phyloP scores from a whole-genome alignment of 2,113 vertebrate genomes.

The Collichthys lucidus region DNA sequence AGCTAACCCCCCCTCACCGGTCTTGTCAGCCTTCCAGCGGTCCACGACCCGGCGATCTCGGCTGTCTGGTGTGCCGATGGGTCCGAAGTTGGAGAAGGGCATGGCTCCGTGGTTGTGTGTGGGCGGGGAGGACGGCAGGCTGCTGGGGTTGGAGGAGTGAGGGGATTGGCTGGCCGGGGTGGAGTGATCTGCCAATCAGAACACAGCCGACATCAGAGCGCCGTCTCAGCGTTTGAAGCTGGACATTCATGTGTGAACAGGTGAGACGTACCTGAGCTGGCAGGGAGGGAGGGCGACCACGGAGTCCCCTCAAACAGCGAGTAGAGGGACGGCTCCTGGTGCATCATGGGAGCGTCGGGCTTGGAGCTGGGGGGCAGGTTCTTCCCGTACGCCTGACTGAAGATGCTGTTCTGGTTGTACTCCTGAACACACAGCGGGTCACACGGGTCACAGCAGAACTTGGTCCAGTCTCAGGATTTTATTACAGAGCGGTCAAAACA shows the following conservation, averaged over 20 bases:
- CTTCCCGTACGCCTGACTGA: slow-evolving; percentile 96
- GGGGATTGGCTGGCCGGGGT: slow-evolving; percentile 99
- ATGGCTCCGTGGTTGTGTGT: slow-evolving; percentile 94
- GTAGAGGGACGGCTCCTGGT: slow-evolving; percentile 96
- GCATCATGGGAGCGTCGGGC: slow-evolving; percentile 86
- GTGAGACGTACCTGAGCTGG: slow-evolving; percentile 91
- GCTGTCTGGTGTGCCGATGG: slow-evolving; percentile 96
- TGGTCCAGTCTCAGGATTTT: no score
- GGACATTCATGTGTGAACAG: rapidly evolving
- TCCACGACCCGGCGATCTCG: slow-evolving; percentile 91
- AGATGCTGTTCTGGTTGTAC: slow-evolving; percentile 94
- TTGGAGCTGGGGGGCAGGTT: slow-evolving; percentile 89
- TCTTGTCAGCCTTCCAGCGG: slow-evolving; percentile 97
- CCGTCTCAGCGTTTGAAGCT: rapidly evolving
- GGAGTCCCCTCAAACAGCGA: slow-evolving; percentile 97
- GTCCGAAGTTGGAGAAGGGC: slow-evolving; percentile 96
- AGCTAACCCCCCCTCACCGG: slow-evolving; percentile 78
- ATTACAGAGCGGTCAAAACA: no score
- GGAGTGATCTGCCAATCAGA: slow-evolving; percentile 91
- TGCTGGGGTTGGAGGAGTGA: slow-evolving; percentile 99
- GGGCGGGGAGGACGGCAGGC: slow-evolving; percentile 96
- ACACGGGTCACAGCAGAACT: no score
- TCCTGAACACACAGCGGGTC: slow-evolving; percentile 81
- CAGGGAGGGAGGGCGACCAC: slow-evolving; percentile 97
- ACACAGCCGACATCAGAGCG: neutral